Percentiles rank a stretch among this genome's conserved stretches.
These are phyloP conservation scores for Pangasius larnaudii DNA, from an alignment of 2,797 vertebrate species.

Conservation along the genomic window DNA sequence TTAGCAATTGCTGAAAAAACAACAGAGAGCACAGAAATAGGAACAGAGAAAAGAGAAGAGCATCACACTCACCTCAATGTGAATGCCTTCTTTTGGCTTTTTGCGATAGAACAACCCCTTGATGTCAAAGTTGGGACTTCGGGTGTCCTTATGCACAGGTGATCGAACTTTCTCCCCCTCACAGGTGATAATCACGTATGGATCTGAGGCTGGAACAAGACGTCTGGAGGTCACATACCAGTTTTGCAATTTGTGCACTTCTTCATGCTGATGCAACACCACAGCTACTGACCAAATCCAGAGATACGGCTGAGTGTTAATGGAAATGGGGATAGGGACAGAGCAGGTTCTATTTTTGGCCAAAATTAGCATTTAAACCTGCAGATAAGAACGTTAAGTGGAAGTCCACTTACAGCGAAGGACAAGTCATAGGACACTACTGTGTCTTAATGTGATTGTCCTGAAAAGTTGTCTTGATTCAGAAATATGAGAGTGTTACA, in stretches of 20 bases:
- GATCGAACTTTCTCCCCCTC: slow-evolving; percentile 90
- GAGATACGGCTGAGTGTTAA: slow-evolving; percentile 1
- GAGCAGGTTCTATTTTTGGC: slow-evolving; percentile 34
- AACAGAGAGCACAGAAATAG: neutral
- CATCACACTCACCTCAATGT: slow-evolving; percentile 82
- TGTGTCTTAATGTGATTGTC: neutral
- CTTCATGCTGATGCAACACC: slow-evolving; percentile 3
- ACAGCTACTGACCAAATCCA: slow-evolving; percentile 2
- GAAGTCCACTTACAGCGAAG: slow-evolving; percentile 37
- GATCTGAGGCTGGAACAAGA: slow-evolving; percentile 80
- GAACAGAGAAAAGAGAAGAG: neutral
- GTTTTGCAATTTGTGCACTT: neutral
- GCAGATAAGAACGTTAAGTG: slow-evolving; percentile 25
- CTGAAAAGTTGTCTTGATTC: slow-evolving; percentile 3
- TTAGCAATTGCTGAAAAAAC: neutral
- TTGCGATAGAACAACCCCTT: slow-evolving; percentile 95
- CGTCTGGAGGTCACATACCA: neutral
- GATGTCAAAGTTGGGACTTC: slow-evolving; percentile 83
- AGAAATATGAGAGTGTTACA: slow-evolving; percentile 6
- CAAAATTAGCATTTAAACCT: slow-evolving; percentile 20
- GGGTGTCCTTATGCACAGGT: slow-evolving; percentile 77
- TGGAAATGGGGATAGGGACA: neutral
- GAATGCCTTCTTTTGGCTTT: slow-evolving; percentile 82
- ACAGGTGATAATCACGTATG: slow-evolving; percentile 90
- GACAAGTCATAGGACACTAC: slow-evolving; percentile 11